Conservation (phyloP, 2,113 vertebrate genomes). For the Ornithorhynchus anatinus region DNA sequence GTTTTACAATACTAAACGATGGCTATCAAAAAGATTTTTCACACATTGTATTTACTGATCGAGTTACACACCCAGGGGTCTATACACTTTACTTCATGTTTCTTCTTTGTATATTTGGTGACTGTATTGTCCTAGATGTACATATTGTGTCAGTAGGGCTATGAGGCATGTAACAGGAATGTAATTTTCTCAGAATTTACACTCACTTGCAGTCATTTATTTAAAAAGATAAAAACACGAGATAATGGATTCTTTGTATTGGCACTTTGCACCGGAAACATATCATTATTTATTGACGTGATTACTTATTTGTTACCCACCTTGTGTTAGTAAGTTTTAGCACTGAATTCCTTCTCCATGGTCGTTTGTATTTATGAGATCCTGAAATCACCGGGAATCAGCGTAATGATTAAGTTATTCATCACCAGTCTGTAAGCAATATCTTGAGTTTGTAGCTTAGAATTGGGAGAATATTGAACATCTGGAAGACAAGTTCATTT, state of each 20-base stretch:
- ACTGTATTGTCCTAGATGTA: slow-evolving; percentile 99
- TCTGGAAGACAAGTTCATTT: slow-evolving; percentile 84
- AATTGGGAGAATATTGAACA: slow-evolving; percentile 80
- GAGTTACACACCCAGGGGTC: slow-evolving; percentile 81
- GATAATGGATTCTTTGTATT: slow-evolving; percentile 90
- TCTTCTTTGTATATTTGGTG: slow-evolving; percentile 97
- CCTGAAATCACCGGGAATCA: slow-evolving; percentile 79
- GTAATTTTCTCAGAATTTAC: slow-evolving; percentile 87
- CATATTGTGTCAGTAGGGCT: slow-evolving; percentile 94
- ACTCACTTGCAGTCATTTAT: slow-evolving; percentile 92
- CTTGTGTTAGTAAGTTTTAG: slow-evolving; percentile 90
- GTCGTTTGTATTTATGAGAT: slow-evolving; percentile 95
- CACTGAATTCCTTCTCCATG: slow-evolving; percentile 92
- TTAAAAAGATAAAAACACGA: slow-evolving; percentile 79
- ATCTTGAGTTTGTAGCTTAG: slow-evolving; percentile 96
- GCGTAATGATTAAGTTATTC: slow-evolving; percentile 91
- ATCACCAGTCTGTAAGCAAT: slow-evolving; percentile 97
- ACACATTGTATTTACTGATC: slow-evolving; percentile 69
- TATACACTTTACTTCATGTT: slow-evolving; percentile 84
- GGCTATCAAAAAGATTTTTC: slow-evolving; percentile 72
- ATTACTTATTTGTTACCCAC: slow-evolving; percentile 89
- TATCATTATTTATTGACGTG: slow-evolving; percentile 97
- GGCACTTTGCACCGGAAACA: slow-evolving; percentile 98
- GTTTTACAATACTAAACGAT: slow-evolving; percentile 81
- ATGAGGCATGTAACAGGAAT: slow-evolving; percentile 90